Evolutionary conservation across 2,113 vertebrate species (phyloP).

Genomic region (Lipotes vexillifer): DNA sequence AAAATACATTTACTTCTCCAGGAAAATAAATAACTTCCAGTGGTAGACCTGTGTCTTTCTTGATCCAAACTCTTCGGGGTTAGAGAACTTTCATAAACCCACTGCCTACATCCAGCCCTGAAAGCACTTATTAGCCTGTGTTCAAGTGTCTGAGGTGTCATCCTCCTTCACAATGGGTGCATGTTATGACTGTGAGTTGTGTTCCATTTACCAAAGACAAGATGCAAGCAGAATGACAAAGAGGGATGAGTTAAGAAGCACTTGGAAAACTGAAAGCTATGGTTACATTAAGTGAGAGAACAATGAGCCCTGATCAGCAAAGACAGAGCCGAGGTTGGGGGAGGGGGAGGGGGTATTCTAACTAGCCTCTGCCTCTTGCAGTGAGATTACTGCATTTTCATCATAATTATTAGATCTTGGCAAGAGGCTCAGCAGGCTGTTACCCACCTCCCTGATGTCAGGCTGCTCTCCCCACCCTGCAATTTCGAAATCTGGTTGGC

Average conservation of each 20-base stretch:
- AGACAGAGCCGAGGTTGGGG: neutral
- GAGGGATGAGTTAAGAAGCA: conserved; percentile 52
- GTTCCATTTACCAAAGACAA: conserved; percentile 52
- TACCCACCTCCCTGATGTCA: conserved; percentile 32
- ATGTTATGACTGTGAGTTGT: neutral
- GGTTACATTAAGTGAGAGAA: neutral
- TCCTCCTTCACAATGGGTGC: conserved; percentile 3
- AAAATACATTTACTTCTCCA: neutral
- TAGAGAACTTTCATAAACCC: conserved; percentile 55
- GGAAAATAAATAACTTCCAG: neutral
- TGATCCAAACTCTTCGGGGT: neutral
- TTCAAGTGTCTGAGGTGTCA: conserved; percentile 57
- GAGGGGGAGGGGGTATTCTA: neutral
- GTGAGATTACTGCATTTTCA: neutral
- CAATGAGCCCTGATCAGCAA: neutral
- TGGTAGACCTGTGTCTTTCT: neutral
- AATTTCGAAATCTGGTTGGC: conserved; percentile 58
- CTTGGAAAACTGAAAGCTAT: neutral
- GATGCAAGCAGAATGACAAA: conserved; percentile 45
- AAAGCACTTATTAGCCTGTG: conserved; percentile 14
- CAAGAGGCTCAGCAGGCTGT: conserved; percentile 17
- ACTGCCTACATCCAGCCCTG: conserved; percentile 24
- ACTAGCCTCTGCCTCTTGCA: conserved; percentile 23
- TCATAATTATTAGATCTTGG: neutral
- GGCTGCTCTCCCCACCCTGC: conserved; percentile 32